These are phyloP conservation scores for Apaloderma vittatum DNA, from an alignment of 2,113 vertebrate genomes.

Conservation along the genomic window DNA sequence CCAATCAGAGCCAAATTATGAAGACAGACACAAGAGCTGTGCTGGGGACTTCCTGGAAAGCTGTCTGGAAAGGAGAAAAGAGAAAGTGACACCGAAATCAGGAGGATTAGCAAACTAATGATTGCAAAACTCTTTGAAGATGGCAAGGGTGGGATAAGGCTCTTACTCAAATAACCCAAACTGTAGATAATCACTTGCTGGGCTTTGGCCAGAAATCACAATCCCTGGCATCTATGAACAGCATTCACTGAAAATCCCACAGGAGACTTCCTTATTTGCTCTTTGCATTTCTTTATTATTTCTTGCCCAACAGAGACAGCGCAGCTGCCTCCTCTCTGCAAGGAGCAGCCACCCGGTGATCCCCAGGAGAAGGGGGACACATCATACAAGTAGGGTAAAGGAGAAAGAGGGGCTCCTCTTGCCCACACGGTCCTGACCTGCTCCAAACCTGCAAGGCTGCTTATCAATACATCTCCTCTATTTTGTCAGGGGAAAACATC, in stretches of 20 bases:
- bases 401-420: background rate
- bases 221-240: background rate
- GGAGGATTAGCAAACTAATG: background rate
- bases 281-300: background rate
- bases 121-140: slow-evolving; percentile 9
- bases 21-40: background rate
- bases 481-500: background rate
- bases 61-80: background rate
- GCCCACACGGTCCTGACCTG: background rate
- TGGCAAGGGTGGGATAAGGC: background rate
- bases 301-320: background rate
- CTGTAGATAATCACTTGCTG: background rate
- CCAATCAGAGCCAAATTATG: accelerated
- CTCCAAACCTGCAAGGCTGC: background rate
- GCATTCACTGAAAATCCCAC: background rate
- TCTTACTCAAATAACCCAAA: background rate
- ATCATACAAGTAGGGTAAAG: accelerated
- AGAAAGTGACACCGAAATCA: background rate
- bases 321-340: background rate
- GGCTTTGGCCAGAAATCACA: background rate
- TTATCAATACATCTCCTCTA: background rate
- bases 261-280: background rate
- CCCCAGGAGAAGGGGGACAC: background rate
- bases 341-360: background rate
- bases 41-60: background rate